Base-by-base conservation (phyloP, 2,888 invertebrate species). In the Plagodis dolabraria region DNA sequence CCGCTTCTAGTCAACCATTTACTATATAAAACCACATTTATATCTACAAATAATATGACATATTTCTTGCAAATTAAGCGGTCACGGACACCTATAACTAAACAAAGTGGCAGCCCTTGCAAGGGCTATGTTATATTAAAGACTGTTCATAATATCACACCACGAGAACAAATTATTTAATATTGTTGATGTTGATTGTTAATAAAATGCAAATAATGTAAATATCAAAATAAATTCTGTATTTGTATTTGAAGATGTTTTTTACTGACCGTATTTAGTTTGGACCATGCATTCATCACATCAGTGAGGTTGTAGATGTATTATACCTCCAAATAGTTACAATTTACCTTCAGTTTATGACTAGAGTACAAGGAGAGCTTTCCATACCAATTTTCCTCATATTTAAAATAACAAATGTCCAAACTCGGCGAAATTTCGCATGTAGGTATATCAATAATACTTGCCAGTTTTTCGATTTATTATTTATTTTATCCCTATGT, bases 181-280 rank as follows among this genome's bases (percentile, higher is more conserved):
- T 94, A 95, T 92, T 95, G 95, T 95, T 95, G 95, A 95, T 95
- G 95, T 95, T 95, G 93, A 95, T 95, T 95, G 95, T 95, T 95
- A 95, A 95, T 94, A 94, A 61, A 94, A 95, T 95, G 94, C 94
- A 95, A 94, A 95, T 94, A 95, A 94, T 94, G 95, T 95, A 95
- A 94, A 95, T 95, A 95, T 90, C 93, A 92, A 93, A 93, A 93
- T 94, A 94, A 94, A 94, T 94, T 94, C 94, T 94, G 94, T 94
- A 94, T 94, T 94, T 94, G 94, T 94, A 94, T 94, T 94, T 94
- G 94, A 94, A 85, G 77, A 82, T 75, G 81, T 85, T 83, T 79
- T 90, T 93, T 87, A 68, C 68, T 71, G 12, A 61, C 49, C 47
- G 38, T 46, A 40, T 40, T 10, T 40, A 40, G 2, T n/a, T 22